Conservation (phyloP, 2,797 vertebrate genomes). For the Rhadinocentrus ornatus region DNA sequence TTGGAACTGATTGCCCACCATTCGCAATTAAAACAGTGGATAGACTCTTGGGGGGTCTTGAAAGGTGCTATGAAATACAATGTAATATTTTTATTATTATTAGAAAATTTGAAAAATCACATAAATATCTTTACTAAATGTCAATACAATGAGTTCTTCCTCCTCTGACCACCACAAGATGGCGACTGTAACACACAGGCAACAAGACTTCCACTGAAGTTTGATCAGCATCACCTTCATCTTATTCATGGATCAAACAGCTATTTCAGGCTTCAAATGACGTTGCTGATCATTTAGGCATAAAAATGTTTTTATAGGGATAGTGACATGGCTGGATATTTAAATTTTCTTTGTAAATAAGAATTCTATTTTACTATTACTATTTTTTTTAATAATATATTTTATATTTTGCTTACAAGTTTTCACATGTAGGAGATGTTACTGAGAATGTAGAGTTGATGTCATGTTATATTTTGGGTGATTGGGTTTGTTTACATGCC, state of each 20-base stretch:
- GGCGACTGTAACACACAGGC: constrained; percentile 12
- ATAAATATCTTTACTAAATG: neutral
- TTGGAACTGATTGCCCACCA: neutral
- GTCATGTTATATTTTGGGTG: neutral
- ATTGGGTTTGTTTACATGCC: neutral
- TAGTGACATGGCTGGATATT: neutral
- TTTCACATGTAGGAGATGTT: neutral
- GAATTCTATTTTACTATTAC: too few relatives aligned
- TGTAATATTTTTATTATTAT: too few relatives aligned
- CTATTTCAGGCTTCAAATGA: neutral
- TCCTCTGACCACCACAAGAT: constrained; percentile 10
- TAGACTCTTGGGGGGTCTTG: too few relatives aligned
- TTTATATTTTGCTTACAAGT: neutral
- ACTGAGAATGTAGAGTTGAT: neutral
- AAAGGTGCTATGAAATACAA: too few relatives aligned
- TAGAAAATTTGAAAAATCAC: neutral
- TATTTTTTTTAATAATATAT: neutral
- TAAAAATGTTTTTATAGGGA: neutral
- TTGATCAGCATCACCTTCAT: neutral
- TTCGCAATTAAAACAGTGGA: neutral
- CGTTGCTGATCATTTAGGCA: neutral
- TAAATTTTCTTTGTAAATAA: neutral
- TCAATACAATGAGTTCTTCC: neutral
- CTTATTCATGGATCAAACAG: neutral
- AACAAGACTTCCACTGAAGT: neutral